Evolutionary conservation across 2,113 vertebrate genomes (phyloP).

Genomic region (Callochromis pleurospilus): DNA sequence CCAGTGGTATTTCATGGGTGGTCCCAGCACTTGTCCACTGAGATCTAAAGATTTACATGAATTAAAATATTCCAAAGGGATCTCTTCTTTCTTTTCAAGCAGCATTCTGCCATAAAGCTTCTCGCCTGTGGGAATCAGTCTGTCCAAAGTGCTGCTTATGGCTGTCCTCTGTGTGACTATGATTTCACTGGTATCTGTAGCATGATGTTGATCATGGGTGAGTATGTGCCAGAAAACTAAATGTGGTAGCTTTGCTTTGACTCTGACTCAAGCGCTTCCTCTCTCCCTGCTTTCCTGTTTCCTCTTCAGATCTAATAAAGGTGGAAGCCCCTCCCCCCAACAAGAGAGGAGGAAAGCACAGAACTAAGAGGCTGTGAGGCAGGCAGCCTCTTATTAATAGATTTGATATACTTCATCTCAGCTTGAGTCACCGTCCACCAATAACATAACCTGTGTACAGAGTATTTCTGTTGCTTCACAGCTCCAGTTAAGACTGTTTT

Average conservation of each 20-base stretch:
- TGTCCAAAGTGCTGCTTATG: neutral
- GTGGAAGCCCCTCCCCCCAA: neutral
- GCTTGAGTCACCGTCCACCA: neutral
- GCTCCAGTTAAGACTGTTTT: neutral
- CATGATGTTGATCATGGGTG: neutral
- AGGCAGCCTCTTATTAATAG: neutral
- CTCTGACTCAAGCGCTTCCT: neutral
- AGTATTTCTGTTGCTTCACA: neutral
- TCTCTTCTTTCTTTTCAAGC: neutral
- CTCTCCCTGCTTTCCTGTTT: neutral
- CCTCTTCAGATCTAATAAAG: neutral
- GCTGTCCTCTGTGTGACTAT: accelerated
- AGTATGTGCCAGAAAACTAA: neutral
- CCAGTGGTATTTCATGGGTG: neutral
- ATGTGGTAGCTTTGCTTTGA: neutral
- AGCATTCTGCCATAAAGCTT: neutral
- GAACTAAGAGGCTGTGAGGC: neutral
- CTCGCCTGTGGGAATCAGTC: neutral
- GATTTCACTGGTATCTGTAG: neutral
- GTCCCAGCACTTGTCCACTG: neutral
- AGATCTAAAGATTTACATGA: neutral
- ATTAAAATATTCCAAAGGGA: neutral
- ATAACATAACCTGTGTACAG: neutral
- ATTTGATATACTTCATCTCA: neutral
- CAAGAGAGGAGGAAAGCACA: neutral